These are phyloP conservation scores for Dasypogon diadema DNA, from an alignment of 2,888 invertebrate species.

Conservation along the genomic window DNA sequence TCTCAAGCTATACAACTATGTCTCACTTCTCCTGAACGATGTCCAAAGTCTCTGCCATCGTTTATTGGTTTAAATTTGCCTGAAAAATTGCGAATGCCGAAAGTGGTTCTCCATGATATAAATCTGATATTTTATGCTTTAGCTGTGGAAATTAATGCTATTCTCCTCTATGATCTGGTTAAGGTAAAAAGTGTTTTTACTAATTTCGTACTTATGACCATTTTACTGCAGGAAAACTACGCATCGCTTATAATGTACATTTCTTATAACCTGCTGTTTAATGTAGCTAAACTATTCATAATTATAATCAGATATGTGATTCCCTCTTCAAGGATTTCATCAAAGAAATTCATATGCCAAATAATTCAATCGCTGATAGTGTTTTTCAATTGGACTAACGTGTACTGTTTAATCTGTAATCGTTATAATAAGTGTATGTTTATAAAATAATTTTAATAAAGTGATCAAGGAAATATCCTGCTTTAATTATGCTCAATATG, in stretches of 20 bases:
- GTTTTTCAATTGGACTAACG: slow-evolving; percentile 14
- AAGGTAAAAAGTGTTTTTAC: background rate
- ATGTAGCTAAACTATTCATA: background rate
- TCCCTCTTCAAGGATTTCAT: background rate
- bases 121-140: background rate
- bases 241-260: background rate
- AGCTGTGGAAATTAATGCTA: background rate
- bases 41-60: background rate
- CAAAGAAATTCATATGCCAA: slow-evolving; percentile 2
- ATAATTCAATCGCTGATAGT: background rate
- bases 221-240: slow-evolving; percentile 19
- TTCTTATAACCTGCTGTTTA: background rate
- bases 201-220: background rate
- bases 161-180: slow-evolving; percentile 20
- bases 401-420: slow-evolving; percentile 11
- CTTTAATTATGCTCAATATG: too few species aligned
- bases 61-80: background rate
- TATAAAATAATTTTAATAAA: slow-evolving; percentile 15
- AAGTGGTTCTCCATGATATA: background rate
- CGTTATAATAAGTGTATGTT: slow-evolving; percentile 22
- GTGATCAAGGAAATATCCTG: too few species aligned
- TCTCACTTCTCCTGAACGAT: background rate
- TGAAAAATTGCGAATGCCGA: background rate
- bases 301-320: background rate
- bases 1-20: background rate